Evolutionary conservation across 1,140 invertebrate species (phyloP).

Genomic region (Bombus haemorrhoidalis): DNA sequence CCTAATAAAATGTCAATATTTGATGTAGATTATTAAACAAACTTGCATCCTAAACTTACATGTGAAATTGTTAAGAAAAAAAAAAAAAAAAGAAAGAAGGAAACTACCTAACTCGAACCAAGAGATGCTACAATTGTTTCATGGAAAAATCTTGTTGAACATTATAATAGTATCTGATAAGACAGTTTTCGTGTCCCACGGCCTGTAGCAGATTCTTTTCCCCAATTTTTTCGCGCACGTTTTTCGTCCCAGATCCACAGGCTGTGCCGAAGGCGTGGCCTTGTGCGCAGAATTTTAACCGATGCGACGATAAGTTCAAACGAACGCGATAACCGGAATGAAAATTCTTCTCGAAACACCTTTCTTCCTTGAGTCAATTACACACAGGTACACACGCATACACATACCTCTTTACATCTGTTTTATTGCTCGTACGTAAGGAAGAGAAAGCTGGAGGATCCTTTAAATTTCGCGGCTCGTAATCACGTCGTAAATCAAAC

Average conservation of each 20-base stretch:
- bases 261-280: constrained; percentile 13
- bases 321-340: constrained; percentile 37
- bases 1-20: too few species aligned
- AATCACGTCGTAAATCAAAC: constrained; percentile 12
- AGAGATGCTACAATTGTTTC: too few species aligned
- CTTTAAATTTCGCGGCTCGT: constrained; percentile 26
- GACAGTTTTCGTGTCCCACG: too few species aligned
- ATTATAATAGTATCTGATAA: too few species aligned
- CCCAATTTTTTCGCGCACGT: constrained; percentile 13
- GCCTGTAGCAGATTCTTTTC: background rate
- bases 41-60: too few species aligned
- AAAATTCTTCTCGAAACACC: constrained; percentile 27
- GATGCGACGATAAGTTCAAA: constrained; percentile 30
- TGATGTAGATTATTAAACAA: too few species aligned
- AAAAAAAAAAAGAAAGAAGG: too few species aligned
- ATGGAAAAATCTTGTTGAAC: too few species aligned
- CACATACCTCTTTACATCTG: background rate
- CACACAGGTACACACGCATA: too few species aligned
- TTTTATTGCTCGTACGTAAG: background rate
- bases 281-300: constrained; percentile 44
- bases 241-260: constrained; percentile 20
- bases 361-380: background rate
- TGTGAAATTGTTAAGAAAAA: too few species aligned
- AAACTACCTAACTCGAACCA: too few species aligned
- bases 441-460: background rate